These are phyloP conservation scores for Stomatorhinus ivindoensis DNA, from an alignment of 2,113 vertebrate genomes.

Conservation along the genomic window DNA sequence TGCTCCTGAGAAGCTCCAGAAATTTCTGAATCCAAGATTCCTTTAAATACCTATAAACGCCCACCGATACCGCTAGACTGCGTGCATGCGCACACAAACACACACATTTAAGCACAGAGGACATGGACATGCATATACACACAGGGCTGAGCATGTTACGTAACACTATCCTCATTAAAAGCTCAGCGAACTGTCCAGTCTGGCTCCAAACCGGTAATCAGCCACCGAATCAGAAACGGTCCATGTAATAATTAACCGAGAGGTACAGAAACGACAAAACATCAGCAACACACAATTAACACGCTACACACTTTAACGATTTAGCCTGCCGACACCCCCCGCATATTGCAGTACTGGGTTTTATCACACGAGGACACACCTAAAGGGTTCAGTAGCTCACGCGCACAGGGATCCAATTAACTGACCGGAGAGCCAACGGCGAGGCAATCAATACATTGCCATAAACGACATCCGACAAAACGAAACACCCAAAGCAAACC, in stretches of 20 bases:
- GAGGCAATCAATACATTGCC: not conserved
- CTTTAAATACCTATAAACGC: not conserved
- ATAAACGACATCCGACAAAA: not conserved
- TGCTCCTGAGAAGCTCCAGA: not conserved
- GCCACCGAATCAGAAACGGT: not conserved
- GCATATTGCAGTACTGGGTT: not conserved
- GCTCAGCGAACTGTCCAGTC: not conserved
- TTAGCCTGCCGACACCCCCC: not conserved
- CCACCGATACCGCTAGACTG: not conserved
- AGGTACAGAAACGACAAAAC: not conserved
- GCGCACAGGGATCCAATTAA: not conserved
- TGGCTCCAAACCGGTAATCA: not conserved
- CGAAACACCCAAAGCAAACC: not conserved
- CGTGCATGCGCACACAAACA: not conserved
- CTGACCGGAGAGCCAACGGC: not conserved
- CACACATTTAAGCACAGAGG: not conserved
- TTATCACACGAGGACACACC: not conserved
- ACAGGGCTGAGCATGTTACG: not conserved
- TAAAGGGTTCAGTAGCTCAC: not conserved
- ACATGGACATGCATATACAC: not conserved
- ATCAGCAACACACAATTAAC: not conserved
- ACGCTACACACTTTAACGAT: not conserved
- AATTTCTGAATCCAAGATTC: not conserved
- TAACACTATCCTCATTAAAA: not conserved
- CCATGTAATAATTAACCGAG: not conserved